Evolutionary conservation across 1,140 invertebrate genomes (phyloP), one percentile per base, ranked within the genome.

Genomic region (Neotoxoptera formosana): DNA sequence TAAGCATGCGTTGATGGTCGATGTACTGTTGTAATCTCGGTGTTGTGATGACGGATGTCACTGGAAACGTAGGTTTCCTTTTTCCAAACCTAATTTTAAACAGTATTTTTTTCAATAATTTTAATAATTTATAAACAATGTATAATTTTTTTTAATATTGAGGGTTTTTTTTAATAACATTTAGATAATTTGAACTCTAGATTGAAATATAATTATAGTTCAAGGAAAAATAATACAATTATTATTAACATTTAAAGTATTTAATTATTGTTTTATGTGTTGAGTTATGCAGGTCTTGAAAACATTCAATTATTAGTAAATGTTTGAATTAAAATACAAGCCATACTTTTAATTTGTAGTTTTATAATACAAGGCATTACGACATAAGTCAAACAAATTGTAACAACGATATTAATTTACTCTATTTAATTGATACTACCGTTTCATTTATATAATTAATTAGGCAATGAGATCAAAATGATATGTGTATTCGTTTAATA

Each of bases 41-140:
- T 89, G 53, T 89, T n/a, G 34, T 25, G 36, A 89, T 25, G 9
- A 21, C 23, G 23, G 88, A 53, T 23, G 34, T 45, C 25, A 7
- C 4, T n/a, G 89, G 36, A 30, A 90, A n/a, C 25, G 25, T 23
- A n/a, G 89, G 21, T 67, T 67, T 90, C 45, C 89, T 90, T 90
- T 90, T 90, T 21, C 89, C 89, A 45, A 90, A 90, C 25, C 89
- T 90, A 67, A 8, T 56, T 60, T 14, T 17, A 45, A 8, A 90
- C 23, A 56, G 7, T 17, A n/a, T n/a, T 76, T 67, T n/a, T 76
- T n/a, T 76, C 41, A 30, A 23, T n/a, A 76, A 7, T 7, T 76
- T n/a, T 76, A 17, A 76, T 17, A 7, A 17, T 76, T 76, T 76
- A 76, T 67, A 17, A 53, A 76, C 6, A 67, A 67, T 67, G 11